Evolutionary conservation across 2,113 vertebrate genomes (phyloP).

Genomic region (Pungitius pungitius): DNA sequence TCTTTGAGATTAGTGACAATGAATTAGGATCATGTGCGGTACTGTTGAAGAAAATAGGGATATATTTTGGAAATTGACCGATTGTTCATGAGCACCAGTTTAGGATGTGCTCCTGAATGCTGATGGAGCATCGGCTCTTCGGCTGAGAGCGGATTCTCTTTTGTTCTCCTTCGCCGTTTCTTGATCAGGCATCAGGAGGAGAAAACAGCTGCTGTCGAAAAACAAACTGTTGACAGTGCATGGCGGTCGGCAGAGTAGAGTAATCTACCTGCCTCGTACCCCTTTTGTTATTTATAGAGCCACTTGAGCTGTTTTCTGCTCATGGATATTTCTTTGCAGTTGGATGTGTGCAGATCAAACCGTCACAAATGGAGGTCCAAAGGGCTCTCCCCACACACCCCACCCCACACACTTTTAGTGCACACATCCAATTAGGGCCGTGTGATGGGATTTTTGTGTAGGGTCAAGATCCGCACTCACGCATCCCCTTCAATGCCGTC

Average conservation of each 20-base stretch:
- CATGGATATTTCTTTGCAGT: constrained; percentile 33
- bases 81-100: constrained; percentile 35
- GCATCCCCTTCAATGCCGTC: constrained; percentile 17
- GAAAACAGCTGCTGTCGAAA: constrained; percentile 54
- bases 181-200: constrained; percentile 26
- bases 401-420: constrained; percentile 23
- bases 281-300: constrained; percentile 53
- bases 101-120: constrained; percentile 21
- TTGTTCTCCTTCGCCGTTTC: constrained; percentile 14
- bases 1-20: constrained; percentile 16
- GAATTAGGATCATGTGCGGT: background rate
- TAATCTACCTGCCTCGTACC: constrained; percentile 47
- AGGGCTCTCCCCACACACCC: constrained; percentile 22
- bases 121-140: constrained; percentile 5
- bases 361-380: constrained; percentile 37
- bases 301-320: constrained; percentile 29
- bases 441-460: constrained; percentile 54
- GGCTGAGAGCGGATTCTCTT: constrained; percentile 14
- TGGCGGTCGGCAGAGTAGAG: constrained; percentile 24
- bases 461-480: constrained; percentile 57
- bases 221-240: constrained; percentile 56
- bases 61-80: constrained; percentile 5
- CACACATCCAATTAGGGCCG: constrained; percentile 63
- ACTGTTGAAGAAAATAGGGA: constrained; percentile 32
- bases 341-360: constrained; percentile 41